These are phyloP conservation scores for Vanessa cardui DNA, from an alignment of 2,888 invertebrate species.

Conservation along the genomic window DNA sequence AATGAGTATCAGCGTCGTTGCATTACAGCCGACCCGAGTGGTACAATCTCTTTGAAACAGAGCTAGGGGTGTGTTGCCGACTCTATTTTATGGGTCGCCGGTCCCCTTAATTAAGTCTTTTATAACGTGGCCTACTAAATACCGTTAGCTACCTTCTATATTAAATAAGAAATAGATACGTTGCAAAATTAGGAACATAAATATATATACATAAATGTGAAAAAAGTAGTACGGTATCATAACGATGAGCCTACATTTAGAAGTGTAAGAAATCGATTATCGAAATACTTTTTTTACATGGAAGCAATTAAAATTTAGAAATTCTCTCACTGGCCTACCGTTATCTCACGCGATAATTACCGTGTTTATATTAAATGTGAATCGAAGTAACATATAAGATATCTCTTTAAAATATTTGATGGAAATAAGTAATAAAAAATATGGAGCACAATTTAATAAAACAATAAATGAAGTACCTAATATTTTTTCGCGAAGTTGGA, in stretches of 20 bases:
- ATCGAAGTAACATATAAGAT: too few relatives aligned
- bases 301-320: not conserved
- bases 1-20: constrained; percentile 36
- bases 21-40: constrained; percentile 49
- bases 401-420: too few relatives aligned
- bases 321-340: not conserved
- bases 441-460: too few relatives aligned
- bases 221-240: too few relatives aligned
- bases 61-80: constrained; percentile 53
- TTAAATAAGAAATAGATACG: not conserved
- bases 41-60: constrained; percentile 69
- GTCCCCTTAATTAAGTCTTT: constrained; percentile 67
- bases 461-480: too few relatives aligned
- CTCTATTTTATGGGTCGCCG: constrained; percentile 67
- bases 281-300: not conserved
- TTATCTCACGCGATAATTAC: not conserved
- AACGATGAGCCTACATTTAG: too few relatives aligned
- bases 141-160: constrained; percentile 29
- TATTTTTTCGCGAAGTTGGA: too few relatives aligned
- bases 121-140: constrained; percentile 36
- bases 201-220: too few relatives aligned
- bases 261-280: not conserved
- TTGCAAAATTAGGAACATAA: not conserved
- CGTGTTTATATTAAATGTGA: too few relatives aligned
- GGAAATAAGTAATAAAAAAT: too few relatives aligned